phyloP scores from a whole-genome alignment of 2,113 vertebrate genomes.

The Mionectes macconnelli region DNA sequence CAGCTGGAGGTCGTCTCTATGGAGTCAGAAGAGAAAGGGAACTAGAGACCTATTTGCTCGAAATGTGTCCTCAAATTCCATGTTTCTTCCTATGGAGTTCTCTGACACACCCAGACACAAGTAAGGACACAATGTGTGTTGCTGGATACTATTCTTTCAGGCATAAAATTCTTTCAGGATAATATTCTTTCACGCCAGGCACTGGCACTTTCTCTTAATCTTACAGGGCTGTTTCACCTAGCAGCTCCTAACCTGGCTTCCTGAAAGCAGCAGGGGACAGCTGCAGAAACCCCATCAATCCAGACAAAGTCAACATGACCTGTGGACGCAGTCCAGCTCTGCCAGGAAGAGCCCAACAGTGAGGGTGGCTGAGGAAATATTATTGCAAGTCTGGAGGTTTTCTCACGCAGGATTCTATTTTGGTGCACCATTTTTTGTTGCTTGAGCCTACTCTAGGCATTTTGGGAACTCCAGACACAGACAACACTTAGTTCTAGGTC shows the following conservation, averaged over 20 bases:
- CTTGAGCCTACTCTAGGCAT: background rate
- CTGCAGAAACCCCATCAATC: slow-evolving; percentile 33
- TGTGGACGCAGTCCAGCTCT: background rate
- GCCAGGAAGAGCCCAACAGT: slow-evolving; percentile 5
- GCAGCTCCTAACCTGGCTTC: background rate
- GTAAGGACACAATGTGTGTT: rapidly evolving
- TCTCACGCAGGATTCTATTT: slow-evolving; percentile 41
- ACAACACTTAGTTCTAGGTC: background rate
- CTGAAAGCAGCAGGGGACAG: slow-evolving; percentile 11
- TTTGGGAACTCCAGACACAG: background rate
- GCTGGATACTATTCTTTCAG: background rate
- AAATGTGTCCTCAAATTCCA: background rate
- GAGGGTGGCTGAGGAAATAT: slow-evolving; percentile 19
- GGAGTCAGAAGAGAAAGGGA: background rate
- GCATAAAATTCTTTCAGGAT: no score
- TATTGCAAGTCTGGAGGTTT: slow-evolving; percentile 25
- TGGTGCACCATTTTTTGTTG: background rate
- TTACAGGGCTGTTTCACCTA: background rate
- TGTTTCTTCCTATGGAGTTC: rapidly evolving
- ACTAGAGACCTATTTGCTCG: background rate
- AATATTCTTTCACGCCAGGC: no score
- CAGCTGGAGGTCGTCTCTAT: background rate
- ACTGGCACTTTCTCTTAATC: background rate
- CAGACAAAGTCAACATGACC: slow-evolving; percentile 49
- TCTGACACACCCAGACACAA: background rate